Base-by-base conservation (phyloP, 2,888 invertebrate genomes). In the Marronus borbonicus region DNA sequence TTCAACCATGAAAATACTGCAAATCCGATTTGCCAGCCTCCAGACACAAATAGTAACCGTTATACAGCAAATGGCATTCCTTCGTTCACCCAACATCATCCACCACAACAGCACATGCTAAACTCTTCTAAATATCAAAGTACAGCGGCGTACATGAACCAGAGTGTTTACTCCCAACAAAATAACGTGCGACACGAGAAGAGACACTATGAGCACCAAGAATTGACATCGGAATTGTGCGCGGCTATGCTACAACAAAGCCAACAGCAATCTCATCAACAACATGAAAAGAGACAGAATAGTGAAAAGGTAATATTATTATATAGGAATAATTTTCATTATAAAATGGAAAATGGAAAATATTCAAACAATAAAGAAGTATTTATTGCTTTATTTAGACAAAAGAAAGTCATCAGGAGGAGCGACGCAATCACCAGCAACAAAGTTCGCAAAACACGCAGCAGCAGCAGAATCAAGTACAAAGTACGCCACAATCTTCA, bases 11-110 rank as follows among this genome's bases (percentile, higher is more conserved):
- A 88, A 52, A 86, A 82, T 77, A 80, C 83, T 31, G 39, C 72
- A 76, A 80, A 79, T 44, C 65, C 81, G 2, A 68, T 82, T 66
- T 82, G 82, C 65, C 80, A 81, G 60, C 55, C 80, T 14, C 81
- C 81, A 76, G 82, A 82, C 58, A 81, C 81, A 3, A 83, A 83
- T 66, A 85, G 84, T 78, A 84, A 84, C 81, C 86, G 88, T 76
- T 89, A 89, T 80, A 86, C 88, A 12, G 87, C 88, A 12, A 88
- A 88, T 82, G 88, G 88, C 81, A 90, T 91, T 86, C 91, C 91
- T 79, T 87, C 88, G 5, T 89, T 88, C 81, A 88, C 88, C 0
- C 89, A 89, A 83, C 88, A 88, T 79, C 88, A 88, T 81, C 87
- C 87, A 74, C 83, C 85, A 31, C 85, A 85, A 39, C 87, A 88